phyloP scores from a whole-genome alignment of 2,113 vertebrate species.

The Zosterops hypoxanthus region DNA sequence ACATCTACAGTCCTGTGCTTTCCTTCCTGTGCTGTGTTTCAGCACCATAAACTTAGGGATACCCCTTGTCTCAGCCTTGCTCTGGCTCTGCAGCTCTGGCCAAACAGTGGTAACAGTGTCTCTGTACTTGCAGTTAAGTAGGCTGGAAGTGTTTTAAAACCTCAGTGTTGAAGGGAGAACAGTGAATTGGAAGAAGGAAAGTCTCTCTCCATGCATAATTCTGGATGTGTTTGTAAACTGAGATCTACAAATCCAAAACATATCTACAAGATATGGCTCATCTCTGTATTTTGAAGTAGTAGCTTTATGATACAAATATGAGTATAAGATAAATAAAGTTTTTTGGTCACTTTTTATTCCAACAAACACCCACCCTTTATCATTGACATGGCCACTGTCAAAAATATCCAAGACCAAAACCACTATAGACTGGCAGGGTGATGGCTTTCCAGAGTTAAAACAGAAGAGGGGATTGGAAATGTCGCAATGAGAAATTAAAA shows the following conservation, averaged over 20 bases:
- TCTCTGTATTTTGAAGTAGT: background rate
- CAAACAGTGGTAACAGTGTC: background rate
- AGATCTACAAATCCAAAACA: background rate
- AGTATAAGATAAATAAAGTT: background rate
- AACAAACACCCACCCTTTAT: background rate
- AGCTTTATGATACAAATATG: background rate
- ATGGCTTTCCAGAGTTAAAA: background rate
- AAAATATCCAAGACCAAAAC: background rate
- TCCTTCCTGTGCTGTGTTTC: background rate
- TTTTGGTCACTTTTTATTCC: background rate
- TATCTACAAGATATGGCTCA: background rate
- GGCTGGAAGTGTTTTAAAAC: background rate
- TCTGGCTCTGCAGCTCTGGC: background rate
- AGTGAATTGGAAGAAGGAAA: background rate
- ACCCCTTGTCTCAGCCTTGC: accelerated
- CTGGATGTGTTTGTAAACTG: background rate
- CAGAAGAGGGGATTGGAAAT: background rate
- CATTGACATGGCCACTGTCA: background rate
- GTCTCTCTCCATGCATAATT: background rate
- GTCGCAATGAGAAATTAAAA: background rate
- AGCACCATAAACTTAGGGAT: background rate
- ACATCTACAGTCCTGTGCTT: too few species aligned
- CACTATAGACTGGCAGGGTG: background rate
- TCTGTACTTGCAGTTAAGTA: background rate
- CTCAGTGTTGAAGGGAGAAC: background rate